These are phyloP conservation scores for Crocallis elinguaria DNA, from an alignment of 2,888 invertebrate genomes.

Conservation along the genomic window DNA sequence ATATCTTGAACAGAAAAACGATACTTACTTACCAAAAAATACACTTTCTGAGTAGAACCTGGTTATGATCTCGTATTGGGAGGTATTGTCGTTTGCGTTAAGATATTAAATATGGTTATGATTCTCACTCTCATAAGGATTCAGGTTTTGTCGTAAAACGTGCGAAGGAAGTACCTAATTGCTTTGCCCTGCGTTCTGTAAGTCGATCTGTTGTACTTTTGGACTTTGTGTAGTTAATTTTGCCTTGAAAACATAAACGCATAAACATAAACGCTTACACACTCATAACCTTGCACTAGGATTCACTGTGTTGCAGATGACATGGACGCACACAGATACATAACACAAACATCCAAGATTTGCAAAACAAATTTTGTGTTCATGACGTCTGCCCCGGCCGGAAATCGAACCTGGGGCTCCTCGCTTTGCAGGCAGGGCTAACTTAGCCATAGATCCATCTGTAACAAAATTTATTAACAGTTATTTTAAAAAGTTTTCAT, in stretches of 20 bases:
- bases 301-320: too few relatives aligned
- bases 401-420: too few relatives aligned
- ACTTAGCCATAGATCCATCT: too few relatives aligned
- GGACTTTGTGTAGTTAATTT: neutral
- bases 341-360: too few relatives aligned
- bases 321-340: too few relatives aligned
- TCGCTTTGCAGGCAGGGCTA: too few relatives aligned
- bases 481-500: too few relatives aligned
- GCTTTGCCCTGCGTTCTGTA: constrained; percentile 32
- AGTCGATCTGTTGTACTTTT: constrained; percentile 27
- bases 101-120: constrained; percentile 47
- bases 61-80: constrained; percentile 47
- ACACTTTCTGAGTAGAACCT: constrained; percentile 18
- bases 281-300: too few relatives aligned
- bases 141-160: constrained; percentile 45
- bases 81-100: constrained; percentile 46
- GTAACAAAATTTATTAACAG: too few relatives aligned
- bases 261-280: too few relatives aligned
- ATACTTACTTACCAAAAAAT: neutral
- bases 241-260: neutral
- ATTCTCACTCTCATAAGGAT: constrained; percentile 46
- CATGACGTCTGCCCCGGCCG: too few relatives aligned
- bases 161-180: constrained; percentile 39
- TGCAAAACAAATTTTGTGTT: too few relatives aligned
- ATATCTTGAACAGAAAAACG: neutral